Evolutionary conservation across 2,113 vertebrate species (phyloP).

Genomic region (Vulpes ferrilata): DNA sequence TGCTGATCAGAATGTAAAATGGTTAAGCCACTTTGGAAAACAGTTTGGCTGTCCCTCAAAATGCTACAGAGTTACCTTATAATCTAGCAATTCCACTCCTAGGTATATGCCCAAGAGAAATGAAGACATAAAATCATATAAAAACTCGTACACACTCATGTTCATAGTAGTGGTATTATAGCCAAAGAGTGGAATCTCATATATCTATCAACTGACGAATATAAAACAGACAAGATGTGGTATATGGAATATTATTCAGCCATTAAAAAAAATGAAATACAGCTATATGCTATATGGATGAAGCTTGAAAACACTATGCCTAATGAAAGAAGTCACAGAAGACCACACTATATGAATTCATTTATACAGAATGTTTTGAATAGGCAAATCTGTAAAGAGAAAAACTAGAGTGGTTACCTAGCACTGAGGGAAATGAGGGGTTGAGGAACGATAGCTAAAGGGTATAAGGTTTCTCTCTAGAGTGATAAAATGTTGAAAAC

Average conservation of each 20-base stretch:
- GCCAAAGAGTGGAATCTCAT: background rate
- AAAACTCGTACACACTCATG: background rate
- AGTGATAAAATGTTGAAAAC: constrained; percentile 14
- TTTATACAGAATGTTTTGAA: background rate
- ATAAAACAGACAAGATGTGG: background rate
- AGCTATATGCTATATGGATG: background rate
- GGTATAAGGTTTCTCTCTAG: background rate
- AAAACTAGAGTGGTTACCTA: background rate
- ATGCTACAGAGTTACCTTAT: background rate
- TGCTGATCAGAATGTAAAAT: background rate
- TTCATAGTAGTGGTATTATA: background rate
- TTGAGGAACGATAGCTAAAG: background rate
- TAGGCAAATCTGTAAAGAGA: background rate
- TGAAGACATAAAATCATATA: background rate
- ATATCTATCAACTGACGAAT: background rate
- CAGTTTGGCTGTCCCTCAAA: background rate
- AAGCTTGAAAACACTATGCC: background rate
- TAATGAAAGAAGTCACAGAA: background rate
- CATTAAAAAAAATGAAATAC: constrained; percentile 19
- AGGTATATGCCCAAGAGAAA: background rate
- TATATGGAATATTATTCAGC: background rate
- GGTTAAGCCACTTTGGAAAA: background rate
- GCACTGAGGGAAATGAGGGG: background rate
- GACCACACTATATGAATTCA: background rate
- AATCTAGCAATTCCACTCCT: background rate